Evolutionary conservation across 2,888 invertebrate species (phyloP).

Genomic region (Drosophila suboccidentalis): DNA sequence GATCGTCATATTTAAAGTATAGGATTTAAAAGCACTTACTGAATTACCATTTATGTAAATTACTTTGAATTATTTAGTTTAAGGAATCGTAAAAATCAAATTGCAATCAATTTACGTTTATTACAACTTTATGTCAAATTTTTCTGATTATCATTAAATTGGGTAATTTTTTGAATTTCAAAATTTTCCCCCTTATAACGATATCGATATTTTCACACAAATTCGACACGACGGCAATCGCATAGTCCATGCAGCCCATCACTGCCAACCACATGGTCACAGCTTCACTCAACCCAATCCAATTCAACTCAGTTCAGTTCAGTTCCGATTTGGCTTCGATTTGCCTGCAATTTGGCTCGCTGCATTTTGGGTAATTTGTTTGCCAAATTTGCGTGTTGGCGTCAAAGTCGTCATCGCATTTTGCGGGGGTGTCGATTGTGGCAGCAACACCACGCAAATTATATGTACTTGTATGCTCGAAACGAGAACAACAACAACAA

Average conservation of each 20-base stretch:
- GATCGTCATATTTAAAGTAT: no score
- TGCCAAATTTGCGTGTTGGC: conserved; percentile 75
- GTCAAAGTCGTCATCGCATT: conserved; percentile 57
- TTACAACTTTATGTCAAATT: neutral
- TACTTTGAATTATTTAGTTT: no score
- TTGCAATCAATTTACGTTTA: no score
- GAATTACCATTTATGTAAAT: no score
- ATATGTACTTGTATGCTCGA: conserved; percentile 3
- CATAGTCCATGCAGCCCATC: neutral
- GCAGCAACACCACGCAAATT: conserved; percentile 31
- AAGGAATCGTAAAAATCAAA: no score
- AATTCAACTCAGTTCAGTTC: conserved; percentile 1
- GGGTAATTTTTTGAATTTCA: no score
- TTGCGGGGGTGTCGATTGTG: conserved; percentile 65
- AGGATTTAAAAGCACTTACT: no score
- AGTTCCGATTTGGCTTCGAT: conserved; percentile 63
- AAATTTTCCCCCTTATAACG: no score
- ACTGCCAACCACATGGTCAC: neutral
- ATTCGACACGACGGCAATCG: neutral
- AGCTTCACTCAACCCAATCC: neutral
- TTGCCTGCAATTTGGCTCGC: conserved; percentile 56
- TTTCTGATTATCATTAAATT: neutral
- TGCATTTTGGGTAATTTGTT: conserved; percentile 74
- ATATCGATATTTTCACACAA: neutral
- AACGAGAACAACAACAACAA: conserved; percentile 20